Conservation (phyloP, 2,113 vertebrate species). For the Brachypteracias leptosomus region DNA sequence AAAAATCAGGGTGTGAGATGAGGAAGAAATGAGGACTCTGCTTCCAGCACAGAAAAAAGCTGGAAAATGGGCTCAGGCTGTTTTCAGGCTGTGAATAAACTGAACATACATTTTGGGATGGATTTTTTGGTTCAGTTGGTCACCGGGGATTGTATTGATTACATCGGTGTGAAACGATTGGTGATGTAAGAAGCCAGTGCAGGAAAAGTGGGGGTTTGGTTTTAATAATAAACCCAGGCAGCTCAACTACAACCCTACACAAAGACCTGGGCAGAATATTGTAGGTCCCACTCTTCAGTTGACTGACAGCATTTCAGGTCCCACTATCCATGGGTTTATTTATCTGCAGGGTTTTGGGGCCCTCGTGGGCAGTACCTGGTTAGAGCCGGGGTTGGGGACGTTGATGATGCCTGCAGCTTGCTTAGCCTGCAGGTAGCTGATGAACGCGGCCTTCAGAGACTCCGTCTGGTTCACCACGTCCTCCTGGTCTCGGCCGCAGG, state of each 20-base stretch:
- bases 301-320: no score
- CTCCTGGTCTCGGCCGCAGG: slow-evolving; percentile 95
- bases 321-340: background rate
- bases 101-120: rapidly evolving
- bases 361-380: slow-evolving; percentile 78
- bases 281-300: no score
- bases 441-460: slow-evolving; percentile 94
- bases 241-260: rapidly evolving
- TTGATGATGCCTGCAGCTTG: slow-evolving; percentile 99
- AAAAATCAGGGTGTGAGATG: background rate
- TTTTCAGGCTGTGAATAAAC: background rate
- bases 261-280: background rate
- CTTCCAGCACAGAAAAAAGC: background rate
- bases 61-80: background rate
- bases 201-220: rapidly evolving
- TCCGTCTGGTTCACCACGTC: slow-evolving; percentile 95
- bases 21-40: rapidly evolving
- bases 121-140: rapidly evolving
- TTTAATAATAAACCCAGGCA: no score
- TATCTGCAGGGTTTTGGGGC: background rate
- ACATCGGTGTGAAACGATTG: rapidly evolving
- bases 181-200: background rate
- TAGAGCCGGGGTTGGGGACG: slow-evolving; percentile 96
- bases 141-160: rapidly evolving
- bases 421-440: slow-evolving; percentile 97